Percentiles rank a stretch among this genome's conserved stretches.
phyloP scores from a whole-genome alignment of 2,797 vertebrate genomes.

The Peromyscus attwateri region DNA sequence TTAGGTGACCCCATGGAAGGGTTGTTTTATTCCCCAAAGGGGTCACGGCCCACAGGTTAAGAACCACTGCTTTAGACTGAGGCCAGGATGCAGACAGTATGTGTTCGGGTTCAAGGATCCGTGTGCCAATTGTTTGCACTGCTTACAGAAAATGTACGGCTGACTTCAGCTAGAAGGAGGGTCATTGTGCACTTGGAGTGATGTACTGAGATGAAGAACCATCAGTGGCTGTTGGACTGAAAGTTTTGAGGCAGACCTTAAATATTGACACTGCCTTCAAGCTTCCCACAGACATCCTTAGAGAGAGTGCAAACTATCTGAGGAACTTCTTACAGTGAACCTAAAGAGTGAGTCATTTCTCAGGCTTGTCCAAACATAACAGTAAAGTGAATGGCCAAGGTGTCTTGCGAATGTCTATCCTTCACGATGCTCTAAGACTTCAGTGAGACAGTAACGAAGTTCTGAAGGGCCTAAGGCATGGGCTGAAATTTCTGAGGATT shows the following conservation, averaged over 20 bases:
- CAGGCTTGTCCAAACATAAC: neutral
- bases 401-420: neutral
- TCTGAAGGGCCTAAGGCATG: neutral
- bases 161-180: neutral
- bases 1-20: neutral
- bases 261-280: neutral
- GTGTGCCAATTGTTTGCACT: neutral
- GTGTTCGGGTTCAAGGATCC: neutral
- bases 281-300: neutral
- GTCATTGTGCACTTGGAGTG: neutral
- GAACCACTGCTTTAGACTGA: neutral
- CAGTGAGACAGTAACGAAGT: neutral
- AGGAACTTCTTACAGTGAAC: slow-evolving; percentile 34
- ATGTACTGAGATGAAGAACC: neutral
- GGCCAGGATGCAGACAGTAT: neutral
- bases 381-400: neutral
- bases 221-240: neutral
- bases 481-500: neutral
- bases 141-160: neutral
- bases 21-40: neutral
- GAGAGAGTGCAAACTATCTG: neutral
- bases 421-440: slow-evolving; percentile 1
- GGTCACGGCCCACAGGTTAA: neutral
- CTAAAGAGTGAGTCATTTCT: neutral
- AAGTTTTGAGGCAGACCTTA: slow-evolving; percentile 21